Conservation (phyloP, 2,113 vertebrate species). For the Gallinago media region DNA sequence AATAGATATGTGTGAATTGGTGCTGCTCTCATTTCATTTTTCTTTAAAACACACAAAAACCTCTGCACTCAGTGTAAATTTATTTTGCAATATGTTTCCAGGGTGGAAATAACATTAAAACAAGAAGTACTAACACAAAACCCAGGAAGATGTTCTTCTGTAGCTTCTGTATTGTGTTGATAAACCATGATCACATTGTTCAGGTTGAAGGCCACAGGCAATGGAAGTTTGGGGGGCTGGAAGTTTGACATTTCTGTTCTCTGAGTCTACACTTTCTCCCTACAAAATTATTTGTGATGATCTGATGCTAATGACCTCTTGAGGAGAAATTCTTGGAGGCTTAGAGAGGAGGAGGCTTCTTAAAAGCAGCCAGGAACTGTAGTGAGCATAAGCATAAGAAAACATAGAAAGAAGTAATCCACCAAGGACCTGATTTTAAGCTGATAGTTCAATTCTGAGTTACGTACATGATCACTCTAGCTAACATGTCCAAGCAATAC, state of each 20-base stretch:
- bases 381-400: neutral
- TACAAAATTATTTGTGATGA: neutral
- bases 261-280: neutral
- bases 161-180: accelerated
- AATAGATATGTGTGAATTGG: neutral
- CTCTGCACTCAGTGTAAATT: too few species aligned
- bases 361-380: accelerated
- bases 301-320: neutral
- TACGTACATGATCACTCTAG: neutral
- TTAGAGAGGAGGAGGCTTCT: neutral
- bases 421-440: neutral
- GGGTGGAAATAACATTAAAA: neutral
- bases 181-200: neutral
- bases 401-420: neutral
- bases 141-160: neutral
- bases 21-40: neutral
- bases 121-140: neutral
- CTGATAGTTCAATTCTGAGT: neutral
- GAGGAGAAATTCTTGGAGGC: neutral
- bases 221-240: neutral
- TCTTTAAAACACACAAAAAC: neutral
- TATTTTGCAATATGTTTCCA: neutral
- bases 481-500: neutral
- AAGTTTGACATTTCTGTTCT: neutral
- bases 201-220: neutral